Percentiles rank a stretch among this genome's conserved stretches.
These are phyloP conservation scores for Pseudobourletiella spinata DNA, from an alignment of 1,140 invertebrate species.

Conservation along the genomic window DNA sequence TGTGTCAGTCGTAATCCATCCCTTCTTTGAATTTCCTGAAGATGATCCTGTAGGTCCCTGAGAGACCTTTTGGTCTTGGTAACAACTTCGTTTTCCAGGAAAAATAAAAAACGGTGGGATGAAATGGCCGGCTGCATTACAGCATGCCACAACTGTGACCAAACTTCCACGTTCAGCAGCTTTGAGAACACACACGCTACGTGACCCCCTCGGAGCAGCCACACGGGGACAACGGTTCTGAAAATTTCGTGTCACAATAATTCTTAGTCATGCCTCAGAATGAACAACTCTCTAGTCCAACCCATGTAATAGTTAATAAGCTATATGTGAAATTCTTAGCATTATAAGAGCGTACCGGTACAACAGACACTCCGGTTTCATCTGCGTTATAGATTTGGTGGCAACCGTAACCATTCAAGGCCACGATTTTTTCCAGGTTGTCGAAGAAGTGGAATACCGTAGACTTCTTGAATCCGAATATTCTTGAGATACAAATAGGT, in stretches of 20 bases:
- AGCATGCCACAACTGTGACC: constrained; percentile 6
- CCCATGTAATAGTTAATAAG: neutral
- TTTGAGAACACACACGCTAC: neutral
- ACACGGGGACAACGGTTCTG: neutral
- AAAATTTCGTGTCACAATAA: neutral
- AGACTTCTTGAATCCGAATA: too few relatives aligned
- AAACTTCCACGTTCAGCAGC: neutral
- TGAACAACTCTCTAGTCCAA: neutral
- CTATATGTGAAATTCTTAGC: too few relatives aligned
- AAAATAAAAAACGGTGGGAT: neutral
- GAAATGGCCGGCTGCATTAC: neutral
- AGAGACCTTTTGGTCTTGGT: too few relatives aligned
- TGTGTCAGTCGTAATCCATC: neutral
- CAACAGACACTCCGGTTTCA: neutral
- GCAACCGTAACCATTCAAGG: neutral
- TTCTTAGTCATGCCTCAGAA: neutral
- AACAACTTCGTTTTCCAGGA: too few relatives aligned
- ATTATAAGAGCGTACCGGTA: neutral
- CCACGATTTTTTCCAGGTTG: neutral
- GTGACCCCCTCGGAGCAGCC: neutral
- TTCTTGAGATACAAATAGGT: too few relatives aligned
- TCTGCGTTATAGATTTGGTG: neutral
- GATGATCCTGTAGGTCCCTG: too few relatives aligned
- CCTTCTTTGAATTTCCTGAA: too few relatives aligned
- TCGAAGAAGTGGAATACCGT: too few relatives aligned